Evolutionary conservation across 2,797 vertebrate genomes (phyloP).

Genomic region (Paratrypauchen microcephalus): DNA sequence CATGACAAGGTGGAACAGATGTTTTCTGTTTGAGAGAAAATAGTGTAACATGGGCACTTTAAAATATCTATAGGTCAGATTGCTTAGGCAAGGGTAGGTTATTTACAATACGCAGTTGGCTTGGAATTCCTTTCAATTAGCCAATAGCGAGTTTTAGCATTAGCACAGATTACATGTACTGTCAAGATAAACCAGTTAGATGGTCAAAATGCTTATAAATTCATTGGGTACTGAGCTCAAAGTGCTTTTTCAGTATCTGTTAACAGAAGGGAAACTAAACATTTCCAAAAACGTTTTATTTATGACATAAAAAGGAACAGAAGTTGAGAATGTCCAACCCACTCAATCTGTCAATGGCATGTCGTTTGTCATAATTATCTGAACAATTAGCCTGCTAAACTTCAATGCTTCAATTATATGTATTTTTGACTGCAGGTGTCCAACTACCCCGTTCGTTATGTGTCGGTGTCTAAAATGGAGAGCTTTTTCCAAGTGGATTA

Average conservation of each 20-base stretch:
- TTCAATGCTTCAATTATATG: not conserved
- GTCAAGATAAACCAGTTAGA: not conserved
- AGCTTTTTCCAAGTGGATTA: constrained; percentile 36
- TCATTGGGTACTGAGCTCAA: not conserved
- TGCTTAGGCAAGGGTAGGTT: not conserved
- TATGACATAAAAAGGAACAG: not conserved
- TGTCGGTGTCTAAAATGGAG: not conserved
- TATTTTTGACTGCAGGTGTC: not conserved
- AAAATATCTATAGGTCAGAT: not conserved
- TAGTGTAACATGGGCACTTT: too few relatives aligned
- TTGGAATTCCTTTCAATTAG: not conserved
- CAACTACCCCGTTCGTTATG: not conserved
- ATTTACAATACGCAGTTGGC: not conserved
- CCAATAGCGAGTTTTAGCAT: not conserved
- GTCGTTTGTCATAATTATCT: not conserved
- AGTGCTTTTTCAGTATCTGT: too few relatives aligned
- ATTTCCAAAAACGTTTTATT: not conserved
- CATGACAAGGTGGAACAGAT: too few relatives aligned
- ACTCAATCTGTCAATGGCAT: not conserved
- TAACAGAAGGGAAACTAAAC: too few relatives aligned
- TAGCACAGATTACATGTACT: not conserved
- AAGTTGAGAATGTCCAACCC: not conserved
- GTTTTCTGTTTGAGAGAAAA: too few relatives aligned
- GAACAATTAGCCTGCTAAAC: not conserved
- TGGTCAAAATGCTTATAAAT: not conserved